Evolutionary conservation across 2,797 vertebrate genomes (phyloP).

Genomic region (Hirundo rustica): DNA sequence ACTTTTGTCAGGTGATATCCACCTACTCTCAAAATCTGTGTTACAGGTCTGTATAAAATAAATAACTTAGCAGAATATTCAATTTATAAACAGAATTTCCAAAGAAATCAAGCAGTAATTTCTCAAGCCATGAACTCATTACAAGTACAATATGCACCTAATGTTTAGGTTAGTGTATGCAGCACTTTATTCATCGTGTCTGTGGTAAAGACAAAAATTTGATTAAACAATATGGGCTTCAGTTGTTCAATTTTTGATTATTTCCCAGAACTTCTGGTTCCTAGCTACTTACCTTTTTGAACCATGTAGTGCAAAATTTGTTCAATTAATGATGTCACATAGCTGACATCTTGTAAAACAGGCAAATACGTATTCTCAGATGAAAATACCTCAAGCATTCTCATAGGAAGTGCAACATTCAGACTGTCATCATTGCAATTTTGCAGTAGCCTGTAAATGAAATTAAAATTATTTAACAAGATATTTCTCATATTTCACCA

Average conservation of each 20-base stretch:
- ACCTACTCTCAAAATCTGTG: not conserved
- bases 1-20: not conserved
- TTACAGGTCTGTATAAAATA: not conserved
- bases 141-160: not conserved
- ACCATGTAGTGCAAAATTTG: constrained; percentile 99
- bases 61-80: not conserved
- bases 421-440: constrained; percentile 87
- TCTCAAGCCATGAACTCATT: not conserved
- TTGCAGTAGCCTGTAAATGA: constrained; percentile 84
- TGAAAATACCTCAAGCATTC: constrained; percentile 96
- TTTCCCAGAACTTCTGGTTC: not conserved
- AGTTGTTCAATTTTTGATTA: not conserved
- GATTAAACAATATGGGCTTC: not conserved
- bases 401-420: constrained; percentile 95
- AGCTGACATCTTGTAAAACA: constrained; percentile 85
- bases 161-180: not conserved
- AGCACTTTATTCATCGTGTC: not conserved
- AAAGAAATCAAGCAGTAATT: not conserved
- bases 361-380: constrained; percentile 91
- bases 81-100: not conserved
- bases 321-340: constrained; percentile 89
- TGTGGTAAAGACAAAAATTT: not conserved
- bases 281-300: constrained; percentile 87
- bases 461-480: not conserved
- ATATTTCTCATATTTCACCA: not conserved